Conservation (phyloP, 2,888 invertebrate genomes). For the Drosophila prolongata region DNA sequence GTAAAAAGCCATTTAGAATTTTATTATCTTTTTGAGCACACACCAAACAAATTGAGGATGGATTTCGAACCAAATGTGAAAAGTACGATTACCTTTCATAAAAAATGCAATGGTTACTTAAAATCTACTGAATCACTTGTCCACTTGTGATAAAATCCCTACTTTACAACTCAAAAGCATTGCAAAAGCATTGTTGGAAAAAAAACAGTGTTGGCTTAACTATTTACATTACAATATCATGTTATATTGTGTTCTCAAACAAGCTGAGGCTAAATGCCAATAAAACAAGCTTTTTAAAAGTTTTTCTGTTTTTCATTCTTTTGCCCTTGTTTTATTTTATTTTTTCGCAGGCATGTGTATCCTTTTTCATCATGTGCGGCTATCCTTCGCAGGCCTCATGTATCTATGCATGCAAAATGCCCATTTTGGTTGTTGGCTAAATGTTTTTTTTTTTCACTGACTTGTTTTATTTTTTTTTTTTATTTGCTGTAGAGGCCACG, state of each 20-base stretch:
- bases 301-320: conserved; percentile 14
- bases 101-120: background rate
- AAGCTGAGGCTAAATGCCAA: conserved; percentile 40
- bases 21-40: too few species aligned
- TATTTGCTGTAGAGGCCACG: conserved; percentile 31
- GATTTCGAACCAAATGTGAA: too few species aligned
- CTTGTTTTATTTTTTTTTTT: conserved; percentile 21
- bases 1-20: too few species aligned
- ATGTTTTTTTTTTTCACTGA: conserved; percentile 25
- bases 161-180: background rate
- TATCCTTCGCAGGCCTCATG: conserved; percentile 24
- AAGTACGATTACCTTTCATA: too few species aligned
- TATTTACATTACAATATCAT: conserved; percentile 67
- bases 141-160: background rate
- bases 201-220: conserved; percentile 49
- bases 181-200: background rate
- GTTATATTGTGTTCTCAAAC: conserved; percentile 43
- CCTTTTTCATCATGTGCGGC: conserved; percentile 31
- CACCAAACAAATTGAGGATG: too few species aligned
- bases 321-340: background rate
- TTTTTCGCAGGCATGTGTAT: conserved; percentile 24
- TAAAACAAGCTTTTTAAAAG: conserved; percentile 38
- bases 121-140: background rate
- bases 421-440: conserved; percentile 44
- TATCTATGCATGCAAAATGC: conserved; percentile 45